Evolutionary conservation across 2,888 invertebrate genomes (phyloP).

Genomic region (Drosophila kuntzei): DNA sequence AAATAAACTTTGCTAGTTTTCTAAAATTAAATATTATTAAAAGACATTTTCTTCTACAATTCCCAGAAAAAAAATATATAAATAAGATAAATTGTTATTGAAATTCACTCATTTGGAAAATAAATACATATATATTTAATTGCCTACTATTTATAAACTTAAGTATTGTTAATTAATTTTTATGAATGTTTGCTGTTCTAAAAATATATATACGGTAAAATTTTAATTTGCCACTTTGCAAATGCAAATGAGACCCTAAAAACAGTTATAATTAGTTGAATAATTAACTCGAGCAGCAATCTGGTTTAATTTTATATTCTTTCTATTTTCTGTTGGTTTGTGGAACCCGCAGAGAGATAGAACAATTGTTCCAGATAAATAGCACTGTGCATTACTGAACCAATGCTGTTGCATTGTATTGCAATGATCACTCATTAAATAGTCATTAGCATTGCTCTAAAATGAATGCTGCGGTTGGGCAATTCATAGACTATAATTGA

Average conservation of each 20-base stretch:
- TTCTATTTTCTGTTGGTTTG: no score
- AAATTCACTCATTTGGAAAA: neutral
- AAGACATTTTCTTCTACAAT: neutral
- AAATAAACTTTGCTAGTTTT: no score
- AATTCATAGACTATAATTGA: conserved; percentile 57
- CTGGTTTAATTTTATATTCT: neutral
- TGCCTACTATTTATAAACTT: neutral
- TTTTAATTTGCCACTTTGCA: neutral
- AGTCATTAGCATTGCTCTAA: conserved; percentile 47
- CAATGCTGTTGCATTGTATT: conserved; percentile 30
- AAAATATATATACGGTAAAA: neutral
- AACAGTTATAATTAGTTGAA: conserved; percentile 31
- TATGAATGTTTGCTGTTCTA: neutral
- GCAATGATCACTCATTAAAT: conserved; percentile 55
- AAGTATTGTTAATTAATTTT: conserved; percentile 4
- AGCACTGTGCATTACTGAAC: conserved; percentile 14
- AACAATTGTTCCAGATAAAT: conserved; percentile 1
- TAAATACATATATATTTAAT: neutral
- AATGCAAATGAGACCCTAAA: conserved; percentile 32
- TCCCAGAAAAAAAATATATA: neutral
- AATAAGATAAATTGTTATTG: neutral
- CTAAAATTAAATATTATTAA: no score
- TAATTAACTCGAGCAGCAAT: conserved; percentile 38
- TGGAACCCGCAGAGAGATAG: neutral
- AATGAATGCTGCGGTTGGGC: conserved; percentile 57